A percentile compares a stretch with the other conserved stretches of the same genome.
Evolutionary conservation across 2,888 invertebrate genomes (phyloP).

Genomic region (Heteromurus nitidus): DNA sequence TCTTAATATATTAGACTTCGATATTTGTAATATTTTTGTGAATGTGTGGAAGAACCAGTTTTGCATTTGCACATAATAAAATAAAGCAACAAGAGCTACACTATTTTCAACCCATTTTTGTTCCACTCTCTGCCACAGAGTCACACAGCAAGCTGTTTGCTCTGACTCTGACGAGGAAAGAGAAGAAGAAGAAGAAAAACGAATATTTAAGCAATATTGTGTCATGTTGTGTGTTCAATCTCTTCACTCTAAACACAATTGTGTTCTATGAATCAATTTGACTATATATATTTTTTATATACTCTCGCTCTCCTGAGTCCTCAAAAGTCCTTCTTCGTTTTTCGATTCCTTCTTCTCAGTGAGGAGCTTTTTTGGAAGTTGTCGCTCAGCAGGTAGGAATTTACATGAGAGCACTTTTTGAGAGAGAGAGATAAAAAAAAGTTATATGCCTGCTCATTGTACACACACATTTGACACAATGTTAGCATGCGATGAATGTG

Average conservation of each 20-base stretch:
- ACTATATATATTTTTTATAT: slow-evolving; percentile 1
- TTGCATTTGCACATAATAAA: slow-evolving; percentile 56
- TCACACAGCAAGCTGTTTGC: too few species aligned
- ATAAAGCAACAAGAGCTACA: slow-evolving; percentile 34
- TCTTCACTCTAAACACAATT: neutral
- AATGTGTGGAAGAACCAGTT: slow-evolving; percentile 51
- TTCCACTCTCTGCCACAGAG: neutral
- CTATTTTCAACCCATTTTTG: slow-evolving; percentile 50
- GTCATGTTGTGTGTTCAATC: neutral
- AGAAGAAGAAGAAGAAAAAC: neutral
- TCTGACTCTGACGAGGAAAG: too few species aligned
- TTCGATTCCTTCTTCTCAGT: slow-evolving; percentile 31
- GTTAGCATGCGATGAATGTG: too few species aligned
- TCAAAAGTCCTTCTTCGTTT: slow-evolving; percentile 16
- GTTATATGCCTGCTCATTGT: neutral
- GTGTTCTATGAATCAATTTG: slow-evolving; percentile 48
- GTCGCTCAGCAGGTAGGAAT: slow-evolving; percentile 50
- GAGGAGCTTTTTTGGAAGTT: slow-evolving; percentile 53
- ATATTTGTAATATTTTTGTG: slow-evolving; percentile 36
- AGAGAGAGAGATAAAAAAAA: too few species aligned
- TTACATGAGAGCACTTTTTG: slow-evolving; percentile 31
- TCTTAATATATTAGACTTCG: slow-evolving; percentile 45
- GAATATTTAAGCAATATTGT: slow-evolving; percentile 12
- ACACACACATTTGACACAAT: too few species aligned
- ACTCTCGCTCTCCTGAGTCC: too few species aligned